phyloP scores from a whole-genome alignment of 2,113 vertebrate genomes.

The Cervus canadensis region DNA sequence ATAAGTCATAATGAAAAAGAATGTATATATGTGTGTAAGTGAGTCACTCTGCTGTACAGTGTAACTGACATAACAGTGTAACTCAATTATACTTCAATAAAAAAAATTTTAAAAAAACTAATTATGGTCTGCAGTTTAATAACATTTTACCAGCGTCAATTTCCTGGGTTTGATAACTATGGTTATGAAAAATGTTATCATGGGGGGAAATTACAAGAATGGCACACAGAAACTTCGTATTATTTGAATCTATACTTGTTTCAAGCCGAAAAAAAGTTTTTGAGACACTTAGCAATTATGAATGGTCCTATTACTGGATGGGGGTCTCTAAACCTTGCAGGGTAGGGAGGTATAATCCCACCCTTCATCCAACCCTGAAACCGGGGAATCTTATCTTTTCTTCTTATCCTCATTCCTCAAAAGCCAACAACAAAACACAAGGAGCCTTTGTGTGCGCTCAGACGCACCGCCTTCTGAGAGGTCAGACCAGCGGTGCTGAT shows the following conservation, averaged over 20 bases:
- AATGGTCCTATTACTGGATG: not conserved
- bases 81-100: not conserved
- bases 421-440: not conserved
- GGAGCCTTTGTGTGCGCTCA: not conserved
- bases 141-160: not conserved
- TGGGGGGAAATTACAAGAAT: not conserved
- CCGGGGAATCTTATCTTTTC: not conserved
- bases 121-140: not conserved
- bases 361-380: not conserved
- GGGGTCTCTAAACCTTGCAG: not conserved
- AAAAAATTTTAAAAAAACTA: not conserved
- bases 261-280: not conserved
- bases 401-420: not conserved
- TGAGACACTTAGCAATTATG: not conserved
- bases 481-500: not conserved
- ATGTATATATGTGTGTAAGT: not conserved
- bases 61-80: not conserved
- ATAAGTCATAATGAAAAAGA: not conserved
- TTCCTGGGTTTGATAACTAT: not conserved
- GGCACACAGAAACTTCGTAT: not conserved
- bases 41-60: not conserved
- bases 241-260: not conserved
- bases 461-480: not conserved
- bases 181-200: not conserved
- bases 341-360: too few relatives aligned